phyloP scores from a whole-genome alignment of 1,140 invertebrate species.

The Drosophila quadrilineata region DNA sequence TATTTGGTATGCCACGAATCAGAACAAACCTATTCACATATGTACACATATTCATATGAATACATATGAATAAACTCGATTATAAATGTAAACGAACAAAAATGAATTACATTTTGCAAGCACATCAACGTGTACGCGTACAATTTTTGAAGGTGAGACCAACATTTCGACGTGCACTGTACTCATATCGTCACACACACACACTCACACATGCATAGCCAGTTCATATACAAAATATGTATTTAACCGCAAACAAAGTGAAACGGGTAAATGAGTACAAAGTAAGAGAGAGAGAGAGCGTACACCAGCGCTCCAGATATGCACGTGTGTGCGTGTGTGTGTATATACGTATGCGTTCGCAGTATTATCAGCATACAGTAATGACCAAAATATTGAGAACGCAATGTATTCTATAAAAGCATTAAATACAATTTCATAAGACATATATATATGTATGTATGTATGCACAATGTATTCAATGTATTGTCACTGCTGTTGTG shows the following conservation, averaged over 20 bases:
- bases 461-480: conserved; percentile 14
- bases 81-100: conserved; percentile 11
- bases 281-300: too few relatives aligned
- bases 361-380: conserved; percentile 39
- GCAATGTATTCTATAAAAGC: conserved; percentile 6
- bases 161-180: conserved; percentile 41
- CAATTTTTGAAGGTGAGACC: conserved; percentile 36
- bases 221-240: too few relatives aligned
- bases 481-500: conserved; percentile 66
- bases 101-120: conserved; percentile 43
- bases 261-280: conserved; percentile 33
- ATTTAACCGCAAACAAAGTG: conserved; percentile 14
- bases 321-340: not conserved
- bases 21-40: conserved; percentile 10
- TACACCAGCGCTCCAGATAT: conserved; percentile 34
- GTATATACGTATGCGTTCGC: conserved; percentile 16
- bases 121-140: conserved; percentile 5
- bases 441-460: conserved; percentile 1
- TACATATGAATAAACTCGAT: conserved; percentile 8
- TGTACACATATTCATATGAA: not conserved
- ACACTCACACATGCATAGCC: not conserved
- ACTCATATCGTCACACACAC: conserved; percentile 3
- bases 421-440: conserved; percentile 26
- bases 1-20: conserved; percentile 22
- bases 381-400: conserved; percentile 37